Evolutionary conservation across 2,888 invertebrate species (phyloP).

Genomic region (Anodontia alba): DNA sequence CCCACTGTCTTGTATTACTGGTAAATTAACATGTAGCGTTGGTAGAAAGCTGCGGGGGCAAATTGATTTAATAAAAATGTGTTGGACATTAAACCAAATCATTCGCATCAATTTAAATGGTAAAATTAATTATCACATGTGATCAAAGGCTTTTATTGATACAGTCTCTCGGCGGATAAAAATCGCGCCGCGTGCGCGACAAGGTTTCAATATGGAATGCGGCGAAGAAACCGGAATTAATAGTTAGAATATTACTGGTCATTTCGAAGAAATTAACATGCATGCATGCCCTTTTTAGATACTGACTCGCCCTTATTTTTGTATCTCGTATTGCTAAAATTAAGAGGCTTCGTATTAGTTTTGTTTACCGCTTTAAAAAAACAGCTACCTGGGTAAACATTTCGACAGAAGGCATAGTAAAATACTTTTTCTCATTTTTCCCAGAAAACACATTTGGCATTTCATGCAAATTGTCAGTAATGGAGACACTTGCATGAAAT

Average conservation of each 20-base stretch:
- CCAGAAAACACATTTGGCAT: too few relatives aligned
- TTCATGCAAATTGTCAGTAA: too few relatives aligned
- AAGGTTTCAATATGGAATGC: neutral
- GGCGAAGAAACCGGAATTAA: neutral
- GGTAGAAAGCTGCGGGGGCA: slow-evolving; percentile 43
- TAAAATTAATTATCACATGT: slow-evolving; percentile 67
- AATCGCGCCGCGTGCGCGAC: slow-evolving; percentile 7
- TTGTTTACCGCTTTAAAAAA: too few relatives aligned
- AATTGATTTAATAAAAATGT: slow-evolving; percentile 68
- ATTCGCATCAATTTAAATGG: slow-evolving; percentile 64
- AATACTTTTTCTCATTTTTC: too few relatives aligned
- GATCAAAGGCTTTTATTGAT: slow-evolving; percentile 21
- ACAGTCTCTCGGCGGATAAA: neutral
- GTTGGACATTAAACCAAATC: slow-evolving; percentile 71
- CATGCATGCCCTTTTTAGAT: too few relatives aligned
- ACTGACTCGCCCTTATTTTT: too few relatives aligned
- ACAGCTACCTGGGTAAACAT: too few relatives aligned
- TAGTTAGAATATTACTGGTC: neutral
- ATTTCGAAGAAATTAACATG: neutral
- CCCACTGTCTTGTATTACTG: slow-evolving; percentile 40
- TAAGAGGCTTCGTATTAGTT: too few relatives aligned
- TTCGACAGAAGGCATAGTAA: too few relatives aligned
- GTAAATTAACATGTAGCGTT: slow-evolving; percentile 55
- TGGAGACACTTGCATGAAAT: too few relatives aligned
- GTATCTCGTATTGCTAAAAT: too few relatives aligned